Evolutionary conservation across 2,888 invertebrate genomes (phyloP).

Genomic region (Tinea semifulvella): DNA sequence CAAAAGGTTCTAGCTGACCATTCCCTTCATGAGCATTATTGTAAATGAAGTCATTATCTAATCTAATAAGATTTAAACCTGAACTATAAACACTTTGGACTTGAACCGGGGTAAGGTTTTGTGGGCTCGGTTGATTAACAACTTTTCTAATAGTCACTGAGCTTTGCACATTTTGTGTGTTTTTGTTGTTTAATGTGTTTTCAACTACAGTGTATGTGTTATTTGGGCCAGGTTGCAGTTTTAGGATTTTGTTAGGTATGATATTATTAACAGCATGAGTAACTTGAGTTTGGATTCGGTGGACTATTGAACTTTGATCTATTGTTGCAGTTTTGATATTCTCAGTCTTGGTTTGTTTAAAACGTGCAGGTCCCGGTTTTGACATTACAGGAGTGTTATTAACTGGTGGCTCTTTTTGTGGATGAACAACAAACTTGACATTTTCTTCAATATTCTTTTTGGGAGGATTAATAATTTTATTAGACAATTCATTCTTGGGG

Average conservation of each 20-base stretch:
- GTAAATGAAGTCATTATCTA: too few relatives aligned
- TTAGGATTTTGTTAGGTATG: not conserved
- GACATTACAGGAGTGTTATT: slow-evolving; percentile 27
- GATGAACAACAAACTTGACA: slow-evolving; percentile 46
- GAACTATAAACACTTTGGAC: too few relatives aligned
- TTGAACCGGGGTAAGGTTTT: too few relatives aligned
- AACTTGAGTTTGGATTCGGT: not conserved
- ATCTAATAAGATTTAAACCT: too few relatives aligned
- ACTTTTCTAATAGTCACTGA: slow-evolving; percentile 1
- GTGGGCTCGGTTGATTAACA: not conserved
- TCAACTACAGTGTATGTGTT: not conserved
- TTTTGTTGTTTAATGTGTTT: not conserved
- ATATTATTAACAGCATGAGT: not conserved
- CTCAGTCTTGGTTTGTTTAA: not conserved
- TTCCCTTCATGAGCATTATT: too few relatives aligned
- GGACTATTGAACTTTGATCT: too few relatives aligned
- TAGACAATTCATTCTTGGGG: too few relatives aligned
- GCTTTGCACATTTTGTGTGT: too few relatives aligned
- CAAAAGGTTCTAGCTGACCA: not conserved
- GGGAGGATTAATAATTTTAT: too few relatives aligned
- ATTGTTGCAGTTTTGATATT: too few relatives aligned
- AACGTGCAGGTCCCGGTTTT: slow-evolving; percentile 50
- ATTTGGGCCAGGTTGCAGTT: not conserved
- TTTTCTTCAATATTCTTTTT: slow-evolving; percentile 15
- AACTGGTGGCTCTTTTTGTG: slow-evolving; percentile 19